Evolutionary conservation across 1,140 invertebrate species (phyloP).

Genomic region (Sinonovacula constricta): DNA sequence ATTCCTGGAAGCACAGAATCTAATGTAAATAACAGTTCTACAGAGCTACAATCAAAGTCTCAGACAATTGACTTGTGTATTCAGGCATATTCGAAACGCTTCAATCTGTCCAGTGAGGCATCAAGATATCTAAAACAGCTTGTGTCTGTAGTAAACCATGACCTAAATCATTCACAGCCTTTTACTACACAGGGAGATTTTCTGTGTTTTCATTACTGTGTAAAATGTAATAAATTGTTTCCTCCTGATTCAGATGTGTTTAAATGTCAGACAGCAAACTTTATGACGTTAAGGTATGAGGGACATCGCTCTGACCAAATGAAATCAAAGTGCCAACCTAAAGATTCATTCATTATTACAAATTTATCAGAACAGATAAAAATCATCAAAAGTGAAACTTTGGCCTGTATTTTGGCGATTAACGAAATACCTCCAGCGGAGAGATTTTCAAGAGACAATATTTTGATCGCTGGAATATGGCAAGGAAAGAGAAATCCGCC

Average conservation of each 20-base stretch:
- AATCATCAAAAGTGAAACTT: constrained; percentile 47
- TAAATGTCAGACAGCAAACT: constrained; percentile 27
- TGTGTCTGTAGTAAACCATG: constrained; percentile 19
- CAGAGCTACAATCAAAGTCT: constrained; percentile 22
- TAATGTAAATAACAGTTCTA: constrained; percentile 33
- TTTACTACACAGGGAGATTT: constrained; percentile 20
- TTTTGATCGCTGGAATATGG: constrained; percentile 42
- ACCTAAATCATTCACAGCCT: constrained; percentile 10
- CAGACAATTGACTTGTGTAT: constrained; percentile 39
- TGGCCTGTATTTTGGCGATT: constrained; percentile 52
- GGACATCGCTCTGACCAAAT: constrained; percentile 5
- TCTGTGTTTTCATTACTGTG: constrained; percentile 43
- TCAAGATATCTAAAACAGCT: constrained; percentile 24
- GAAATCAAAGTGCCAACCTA: constrained; percentile 33
- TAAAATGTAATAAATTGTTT: constrained; percentile 33
- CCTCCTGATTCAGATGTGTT: constrained; percentile 19
- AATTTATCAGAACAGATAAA: constrained; percentile 39
- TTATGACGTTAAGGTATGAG: constrained; percentile 31
- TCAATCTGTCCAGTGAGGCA: constrained; percentile 21
- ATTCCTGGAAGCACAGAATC: constrained; percentile 10
- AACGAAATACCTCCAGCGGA: constrained; percentile 39
- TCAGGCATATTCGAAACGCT: constrained; percentile 33
- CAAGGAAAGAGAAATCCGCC: constrained; percentile 36
- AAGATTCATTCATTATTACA: constrained; percentile 38
- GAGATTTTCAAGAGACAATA: constrained; percentile 46